Conservation (phyloP, 2,113 vertebrate genomes). For the Heterotilapia buettikoferi region DNA sequence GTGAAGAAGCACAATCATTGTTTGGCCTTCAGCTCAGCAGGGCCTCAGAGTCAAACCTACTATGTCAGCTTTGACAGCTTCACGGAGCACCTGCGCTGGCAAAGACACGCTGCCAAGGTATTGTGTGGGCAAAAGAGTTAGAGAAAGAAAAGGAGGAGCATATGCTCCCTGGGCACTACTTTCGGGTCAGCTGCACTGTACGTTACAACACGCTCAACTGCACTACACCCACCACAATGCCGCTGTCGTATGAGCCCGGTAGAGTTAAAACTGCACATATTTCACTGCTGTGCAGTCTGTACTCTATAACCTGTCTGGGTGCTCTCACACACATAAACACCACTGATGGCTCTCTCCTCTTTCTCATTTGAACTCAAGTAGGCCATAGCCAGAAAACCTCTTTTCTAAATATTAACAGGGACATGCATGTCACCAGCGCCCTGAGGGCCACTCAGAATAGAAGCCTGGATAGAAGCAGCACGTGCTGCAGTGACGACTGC, state of each 20-base stretch:
- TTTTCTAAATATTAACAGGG: conserved; percentile 71
- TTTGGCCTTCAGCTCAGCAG: conserved; percentile 96
- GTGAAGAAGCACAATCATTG: conserved; percentile 97
- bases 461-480: conserved; percentile 48
- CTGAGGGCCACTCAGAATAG: conserved; percentile 74
- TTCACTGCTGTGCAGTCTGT: background rate
- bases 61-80: conserved; percentile 96
- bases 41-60: conserved; percentile 95
- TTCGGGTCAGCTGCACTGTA: conserved; percentile 25
- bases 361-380: conserved; percentile 63
- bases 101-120: conserved; percentile 95
- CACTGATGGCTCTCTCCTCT: conserved; percentile 2
- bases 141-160: background rate
- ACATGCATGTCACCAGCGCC: conserved; percentile 61
- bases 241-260: background rate
- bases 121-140: background rate
- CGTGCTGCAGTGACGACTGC: conserved; percentile 32
- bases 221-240: background rate
- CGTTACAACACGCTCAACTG: conserved; percentile 15
- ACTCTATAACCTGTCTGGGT: background rate
- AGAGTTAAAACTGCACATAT: conserved; percentile 1
- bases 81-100: conserved; percentile 95
- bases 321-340: background rate
- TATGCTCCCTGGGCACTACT: background rate
- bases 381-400: conserved; percentile 70